Conservation (phyloP, 2,888 invertebrate species). For the Ormyrus thymus region DNA sequence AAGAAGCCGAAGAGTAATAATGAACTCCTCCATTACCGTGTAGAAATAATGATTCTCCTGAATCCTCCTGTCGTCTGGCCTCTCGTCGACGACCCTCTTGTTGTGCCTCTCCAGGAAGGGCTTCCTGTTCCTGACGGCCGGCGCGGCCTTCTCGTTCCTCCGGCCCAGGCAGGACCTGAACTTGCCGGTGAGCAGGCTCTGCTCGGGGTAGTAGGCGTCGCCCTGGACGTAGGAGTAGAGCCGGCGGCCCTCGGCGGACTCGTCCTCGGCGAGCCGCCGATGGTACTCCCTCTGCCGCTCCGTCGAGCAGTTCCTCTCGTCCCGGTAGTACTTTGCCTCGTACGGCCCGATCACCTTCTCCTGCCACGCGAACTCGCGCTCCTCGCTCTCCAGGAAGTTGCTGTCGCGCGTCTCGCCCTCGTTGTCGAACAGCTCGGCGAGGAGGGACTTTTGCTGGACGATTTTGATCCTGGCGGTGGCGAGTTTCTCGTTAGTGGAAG, state of each 20-base stretch:
- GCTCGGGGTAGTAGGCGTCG: slow-evolving; percentile 76
- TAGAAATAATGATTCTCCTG: slow-evolving; percentile 71
- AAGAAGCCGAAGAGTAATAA: background rate
- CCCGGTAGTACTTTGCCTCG: slow-evolving; percentile 79
- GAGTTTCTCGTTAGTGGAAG: background rate
- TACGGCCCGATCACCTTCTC: slow-evolving; percentile 81
- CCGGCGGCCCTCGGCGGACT: slow-evolving; percentile 69
- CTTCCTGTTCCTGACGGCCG: slow-evolving; percentile 66
- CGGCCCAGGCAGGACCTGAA: slow-evolving; percentile 62
- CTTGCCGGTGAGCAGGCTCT: slow-evolving; percentile 54
- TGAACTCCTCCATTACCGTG: slow-evolving; percentile 61
- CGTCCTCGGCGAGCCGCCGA: slow-evolving; percentile 69
- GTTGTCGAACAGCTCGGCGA: slow-evolving; percentile 70
- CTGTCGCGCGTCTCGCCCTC: slow-evolving; percentile 69
- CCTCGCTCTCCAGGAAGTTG: slow-evolving; percentile 69
- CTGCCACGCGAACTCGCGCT: slow-evolving; percentile 81
- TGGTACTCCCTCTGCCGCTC: slow-evolving; percentile 80
- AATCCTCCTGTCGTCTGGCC: slow-evolving; percentile 63
- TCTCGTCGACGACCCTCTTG: slow-evolving; percentile 67
- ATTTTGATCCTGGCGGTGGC: slow-evolving; percentile 67
- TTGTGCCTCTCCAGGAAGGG: slow-evolving; percentile 69
- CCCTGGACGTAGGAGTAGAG: slow-evolving; percentile 80
- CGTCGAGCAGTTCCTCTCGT: slow-evolving; percentile 79
- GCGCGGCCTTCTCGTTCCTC: slow-evolving; percentile 64
- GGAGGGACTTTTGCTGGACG: slow-evolving; percentile 68